Percentiles rank a stretch among this genome's conserved stretches.
Conservation (phyloP, 2,113 vertebrate genomes). For the Rissa tridactyla region DNA sequence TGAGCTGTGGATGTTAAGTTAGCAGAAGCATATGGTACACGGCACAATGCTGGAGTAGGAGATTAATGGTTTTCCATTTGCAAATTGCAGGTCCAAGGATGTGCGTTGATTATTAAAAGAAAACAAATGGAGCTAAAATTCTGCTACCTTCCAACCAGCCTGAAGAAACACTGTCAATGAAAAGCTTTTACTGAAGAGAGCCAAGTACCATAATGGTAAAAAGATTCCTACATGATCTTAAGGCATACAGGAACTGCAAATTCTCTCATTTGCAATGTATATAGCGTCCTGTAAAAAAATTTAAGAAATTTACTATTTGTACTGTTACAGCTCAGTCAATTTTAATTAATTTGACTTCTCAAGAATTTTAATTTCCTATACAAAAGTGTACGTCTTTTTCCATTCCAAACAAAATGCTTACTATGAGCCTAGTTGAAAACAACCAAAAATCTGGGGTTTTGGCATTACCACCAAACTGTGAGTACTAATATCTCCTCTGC, state of each 20-base stretch:
- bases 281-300: neutral
- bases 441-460: neutral
- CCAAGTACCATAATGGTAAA: slow-evolving; percentile 33
- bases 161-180: neutral
- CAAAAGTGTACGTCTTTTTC: neutral
- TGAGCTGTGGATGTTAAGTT: neutral
- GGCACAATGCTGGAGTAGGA: neutral
- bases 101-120: slow-evolving; percentile 9
- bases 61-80: slow-evolving; percentile 41
- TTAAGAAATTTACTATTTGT: neutral
- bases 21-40: neutral
- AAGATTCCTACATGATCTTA: slow-evolving; percentile 7
- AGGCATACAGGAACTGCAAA: slow-evolving; percentile 26
- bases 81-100: slow-evolving; percentile 60
- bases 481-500: neutral
- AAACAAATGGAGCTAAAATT: slow-evolving; percentile 40
- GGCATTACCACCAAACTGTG: neutral
- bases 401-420: neutral
- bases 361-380: neutral
- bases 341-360: neutral
- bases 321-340: neutral
- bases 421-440: neutral
- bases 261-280: neutral
- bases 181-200: slow-evolving; percentile 3
- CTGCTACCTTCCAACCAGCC: neutral